Base-by-base conservation (phyloP, 2,797 vertebrate genomes). In the Lepus townsendii region DNA sequence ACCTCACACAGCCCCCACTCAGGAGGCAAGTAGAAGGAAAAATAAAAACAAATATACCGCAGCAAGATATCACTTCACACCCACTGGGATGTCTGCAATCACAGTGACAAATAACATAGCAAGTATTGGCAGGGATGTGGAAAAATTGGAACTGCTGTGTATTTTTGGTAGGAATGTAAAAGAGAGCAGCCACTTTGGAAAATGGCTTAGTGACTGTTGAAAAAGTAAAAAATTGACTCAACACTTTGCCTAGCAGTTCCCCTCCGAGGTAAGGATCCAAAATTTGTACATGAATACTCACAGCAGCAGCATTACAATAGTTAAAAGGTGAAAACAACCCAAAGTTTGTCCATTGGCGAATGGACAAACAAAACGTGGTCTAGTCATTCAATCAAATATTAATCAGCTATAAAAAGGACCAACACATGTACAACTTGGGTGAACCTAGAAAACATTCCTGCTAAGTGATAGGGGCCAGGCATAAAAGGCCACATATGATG, bases 191-290 rank as follows among this genome's bases (percentile, higher is more conserved):
- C 83, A 77, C 69, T 35, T 60, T 77, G 73, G 19, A 85, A 87
- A 82, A 75, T 14, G 27, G 32, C 87, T 65, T 35, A 35, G 8
- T 75, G 35, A 10, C 50, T 80, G 54, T 80, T 71, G 76, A 87
- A 87, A 85, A 87, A 63, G 47, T 42, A 87, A 78, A 87, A 66
- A n/a, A 92, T 10, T 35, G 12, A 94, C 19, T 75, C 50, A 60
- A 76, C 17, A 19, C 47, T 71, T 60, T 66, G 82, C 22, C 30
- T 60, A 79, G 30, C 6, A 47, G 77, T 73, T 83, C 42, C 14
- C 27, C 75, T 75, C 69, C 47, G 73, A 42, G 2, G 30, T 88
- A 82, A 60, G 78, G 20, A 62, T 8, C 14, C 32, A 72, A 35
- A 84, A 76, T 66, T 75, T 38, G 10, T 87, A 7, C 12, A 32